Conservation (phyloP, 1,140 invertebrate genomes). For the Cherax destructor region DNA sequence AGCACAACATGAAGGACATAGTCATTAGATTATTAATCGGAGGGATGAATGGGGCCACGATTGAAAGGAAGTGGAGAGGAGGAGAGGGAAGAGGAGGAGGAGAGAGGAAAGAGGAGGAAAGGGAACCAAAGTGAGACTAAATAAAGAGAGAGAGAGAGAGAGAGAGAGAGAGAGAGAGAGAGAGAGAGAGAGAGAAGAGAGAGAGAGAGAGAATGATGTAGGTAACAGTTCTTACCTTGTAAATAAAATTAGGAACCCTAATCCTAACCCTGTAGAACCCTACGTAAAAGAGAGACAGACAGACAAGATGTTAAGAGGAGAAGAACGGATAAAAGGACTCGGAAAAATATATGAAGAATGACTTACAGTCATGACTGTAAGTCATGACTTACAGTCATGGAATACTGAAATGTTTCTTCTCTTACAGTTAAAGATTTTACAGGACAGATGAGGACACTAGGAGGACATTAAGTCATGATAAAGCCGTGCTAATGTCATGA, state of each 20-base stretch:
- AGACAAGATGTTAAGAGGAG: too few relatives aligned
- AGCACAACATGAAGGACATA: slow-evolving; percentile 3
- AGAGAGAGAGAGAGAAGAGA: not conserved
- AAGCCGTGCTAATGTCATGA: not conserved
- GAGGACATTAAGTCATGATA: not conserved
- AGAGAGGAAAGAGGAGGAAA: not conserved
- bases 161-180: slow-evolving; percentile 2
- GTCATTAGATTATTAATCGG: not conserved
- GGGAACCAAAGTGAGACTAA: not conserved
- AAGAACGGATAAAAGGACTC: too few relatives aligned
- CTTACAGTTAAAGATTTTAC: too few relatives aligned
- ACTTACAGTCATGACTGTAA: too few relatives aligned
- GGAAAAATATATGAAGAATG: too few relatives aligned
- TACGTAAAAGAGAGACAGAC: too few relatives aligned
- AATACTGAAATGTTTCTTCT: too few relatives aligned
- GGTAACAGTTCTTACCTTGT: too few relatives aligned
- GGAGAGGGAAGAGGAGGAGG: not conserved
- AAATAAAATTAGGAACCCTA: too few relatives aligned
- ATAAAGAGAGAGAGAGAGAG: not conserved
- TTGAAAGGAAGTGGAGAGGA: not conserved
- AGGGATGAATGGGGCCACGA: not conserved
- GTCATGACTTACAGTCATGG: too few relatives aligned
- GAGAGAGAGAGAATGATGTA: not conserved
- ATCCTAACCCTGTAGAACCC: too few relatives aligned
- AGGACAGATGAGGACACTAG: not conserved